These are phyloP conservation scores for Sesia apiformis DNA, from an alignment of 2,888 invertebrate species.

Conservation along the genomic window DNA sequence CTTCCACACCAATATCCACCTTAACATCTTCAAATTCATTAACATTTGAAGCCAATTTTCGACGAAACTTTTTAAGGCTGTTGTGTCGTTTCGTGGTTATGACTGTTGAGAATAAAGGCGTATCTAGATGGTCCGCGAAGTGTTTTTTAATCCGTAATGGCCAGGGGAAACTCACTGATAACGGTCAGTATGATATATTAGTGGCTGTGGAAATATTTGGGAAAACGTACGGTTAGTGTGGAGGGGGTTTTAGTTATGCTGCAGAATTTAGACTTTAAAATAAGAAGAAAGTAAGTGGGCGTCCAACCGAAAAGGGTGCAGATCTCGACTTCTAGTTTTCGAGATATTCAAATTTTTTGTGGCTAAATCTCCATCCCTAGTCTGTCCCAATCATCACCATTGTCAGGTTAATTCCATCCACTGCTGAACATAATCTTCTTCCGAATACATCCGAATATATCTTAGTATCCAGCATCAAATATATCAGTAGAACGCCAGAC, in stretches of 20 bases:
- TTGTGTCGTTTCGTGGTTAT: constrained; percentile 6
- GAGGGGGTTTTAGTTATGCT: constrained; percentile 10
- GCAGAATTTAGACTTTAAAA: neutral
- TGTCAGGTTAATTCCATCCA: no score
- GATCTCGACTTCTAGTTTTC: no score
- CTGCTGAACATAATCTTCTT: no score
- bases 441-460: no score
- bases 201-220: constrained; percentile 28
- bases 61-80: constrained; percentile 4
- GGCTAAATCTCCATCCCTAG: no score
- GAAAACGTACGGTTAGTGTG: constrained; percentile 14
- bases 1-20: constrained; percentile 7
- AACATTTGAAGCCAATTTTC: neutral
- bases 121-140: constrained; percentile 54
- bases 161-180: constrained; percentile 37
- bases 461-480: no score
- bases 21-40: neutral
- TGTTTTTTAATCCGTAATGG: constrained; percentile 67
- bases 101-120: constrained; percentile 5
- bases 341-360: no score
- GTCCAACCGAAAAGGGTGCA: neutral
- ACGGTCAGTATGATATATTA: constrained; percentile 50
- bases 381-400: no score
- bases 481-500: no score
- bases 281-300: neutral